Evolutionary conservation across 2,797 vertebrate species (phyloP), one percentile per base, ranked within the genome.

Genomic region (Eurystomus glaucurus): DNA sequence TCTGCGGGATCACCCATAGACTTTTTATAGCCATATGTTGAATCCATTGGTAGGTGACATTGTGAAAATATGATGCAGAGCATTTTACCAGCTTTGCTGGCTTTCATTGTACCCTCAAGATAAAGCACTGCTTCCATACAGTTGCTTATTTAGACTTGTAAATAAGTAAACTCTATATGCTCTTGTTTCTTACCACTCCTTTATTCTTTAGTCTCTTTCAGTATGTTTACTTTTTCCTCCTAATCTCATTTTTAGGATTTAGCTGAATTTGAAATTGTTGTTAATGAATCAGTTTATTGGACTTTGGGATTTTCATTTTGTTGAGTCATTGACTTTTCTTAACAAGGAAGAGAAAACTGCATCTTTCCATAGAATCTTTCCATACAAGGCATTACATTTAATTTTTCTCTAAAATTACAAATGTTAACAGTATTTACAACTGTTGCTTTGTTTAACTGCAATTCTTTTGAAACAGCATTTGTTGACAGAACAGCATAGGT

Each of bases 1-100:
- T 91, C 92, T 97, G 78, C 87, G 89, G 92, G 92, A 95, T 96
- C 92, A 85, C 94, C 89, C 91, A 85, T 89, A 86, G 78, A 92
- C 69, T 71, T 91, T 93, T 93, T 92, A 70, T 92, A 52, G 93
- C 90, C 94, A 43, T 92, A 92, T 90, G 96, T 85, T 93, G 91
- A 96, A 93, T 72, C 57, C 68, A 25, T 81, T 84, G 78, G 39
- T 85, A 87, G 72, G 78, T 87, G 92, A 79, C 93, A 90, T 60
- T 82, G 92, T 28, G 84, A 87, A 92, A 94, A 89, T 91, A 86
- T 29, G 88, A 77, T 87, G 64, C 91, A 66, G 66, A 91, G 37
- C 57, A 46, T 93, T 96, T 96, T 94, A 77, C 60, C 88, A 91
- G 81, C 81, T 92, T 94, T 85, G 33, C 66, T 93, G 39, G 37